These are phyloP conservation scores for Epistrophe grossulariae DNA, from an alignment of 2,888 invertebrate species.

Conservation along the genomic window DNA sequence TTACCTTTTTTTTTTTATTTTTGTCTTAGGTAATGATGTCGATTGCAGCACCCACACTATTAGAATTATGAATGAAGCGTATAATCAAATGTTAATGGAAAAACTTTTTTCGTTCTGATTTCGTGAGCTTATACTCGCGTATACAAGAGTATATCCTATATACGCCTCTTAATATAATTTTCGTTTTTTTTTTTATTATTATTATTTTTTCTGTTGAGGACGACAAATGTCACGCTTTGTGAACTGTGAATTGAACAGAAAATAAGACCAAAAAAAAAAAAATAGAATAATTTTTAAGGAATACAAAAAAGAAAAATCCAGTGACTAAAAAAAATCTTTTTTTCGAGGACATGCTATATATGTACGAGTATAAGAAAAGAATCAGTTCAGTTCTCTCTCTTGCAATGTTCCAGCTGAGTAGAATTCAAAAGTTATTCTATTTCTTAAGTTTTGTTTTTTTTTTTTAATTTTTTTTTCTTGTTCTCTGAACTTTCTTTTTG, in stretches of 20 bases:
- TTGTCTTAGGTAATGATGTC: slow-evolving; percentile 14
- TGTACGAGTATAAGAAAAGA: slow-evolving; percentile 3
- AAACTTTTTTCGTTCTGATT: slow-evolving; percentile 68
- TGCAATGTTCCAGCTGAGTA: slow-evolving; percentile 74
- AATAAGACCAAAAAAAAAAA: slow-evolving; percentile 26
- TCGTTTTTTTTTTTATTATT: slow-evolving; percentile 11
- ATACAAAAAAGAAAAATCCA: slow-evolving; percentile 19
- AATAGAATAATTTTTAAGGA: slow-evolving; percentile 31
- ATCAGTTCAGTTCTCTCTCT: slow-evolving; percentile 34
- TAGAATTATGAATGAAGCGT: slow-evolving; percentile 66
- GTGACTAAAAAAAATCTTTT: background rate
- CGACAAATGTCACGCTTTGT: slow-evolving; percentile 76
- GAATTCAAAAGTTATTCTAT: slow-evolving; percentile 71
- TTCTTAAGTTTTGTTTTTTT: slow-evolving; percentile 54
- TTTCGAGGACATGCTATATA: slow-evolving; percentile 44
- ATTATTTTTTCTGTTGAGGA: slow-evolving; percentile 32
- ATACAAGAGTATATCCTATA: background rate
- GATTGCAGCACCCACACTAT: background rate
- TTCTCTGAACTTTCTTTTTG: slow-evolving; percentile 58
- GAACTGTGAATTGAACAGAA: slow-evolving; percentile 74
- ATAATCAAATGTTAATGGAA: slow-evolving; percentile 76
- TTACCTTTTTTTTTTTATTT: background rate
- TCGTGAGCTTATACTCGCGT: slow-evolving; percentile 41
- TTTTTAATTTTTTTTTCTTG: slow-evolving; percentile 4
- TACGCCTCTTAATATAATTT: slow-evolving; percentile 21